phyloP scores from a whole-genome alignment of 2,797 vertebrate genomes.

The Enteromius afrohamiltoni region DNA sequence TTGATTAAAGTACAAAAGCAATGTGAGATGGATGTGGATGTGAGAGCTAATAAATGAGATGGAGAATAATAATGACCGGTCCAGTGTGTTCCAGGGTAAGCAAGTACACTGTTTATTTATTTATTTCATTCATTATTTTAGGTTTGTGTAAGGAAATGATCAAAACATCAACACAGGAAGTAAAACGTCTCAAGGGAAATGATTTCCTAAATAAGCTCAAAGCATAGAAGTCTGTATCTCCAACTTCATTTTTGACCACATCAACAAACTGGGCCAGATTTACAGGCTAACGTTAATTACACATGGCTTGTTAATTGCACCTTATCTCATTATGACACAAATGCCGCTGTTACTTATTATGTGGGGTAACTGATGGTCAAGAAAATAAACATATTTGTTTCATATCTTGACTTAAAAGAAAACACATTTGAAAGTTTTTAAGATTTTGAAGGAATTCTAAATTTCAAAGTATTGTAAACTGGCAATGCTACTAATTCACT shows the following conservation, averaged over 20 bases:
- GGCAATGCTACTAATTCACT: neutral
- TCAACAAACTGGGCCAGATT: conserved; percentile 66
- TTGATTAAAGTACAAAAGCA: conserved; percentile 21
- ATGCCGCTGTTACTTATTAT: conserved; percentile 72
- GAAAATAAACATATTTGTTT: neutral
- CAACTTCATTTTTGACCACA: conserved; percentile 54
- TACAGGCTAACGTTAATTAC: conserved; percentile 67
- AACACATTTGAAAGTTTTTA: neutral
- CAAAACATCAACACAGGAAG: conserved; percentile 60
- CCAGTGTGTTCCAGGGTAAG: neutral
- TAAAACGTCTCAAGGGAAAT: conserved; percentile 48
- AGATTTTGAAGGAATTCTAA: conserved; percentile 13
- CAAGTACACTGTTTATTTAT: conserved; percentile 25
- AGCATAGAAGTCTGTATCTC: conserved; percentile 34
- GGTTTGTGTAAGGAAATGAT: conserved; percentile 8
- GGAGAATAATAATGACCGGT: conserved; percentile 44
- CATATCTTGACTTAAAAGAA: conserved; percentile 29
- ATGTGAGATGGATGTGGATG: neutral
- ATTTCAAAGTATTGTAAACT: conserved; percentile 12
- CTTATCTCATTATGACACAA: conserved; percentile 69
- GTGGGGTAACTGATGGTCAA: conserved; percentile 65
- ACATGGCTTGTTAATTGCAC: conserved; percentile 71
- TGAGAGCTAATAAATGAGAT: conserved; percentile 29
- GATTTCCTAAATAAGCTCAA: conserved; percentile 65
- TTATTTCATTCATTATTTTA: no score